Evolutionary conservation across 2,797 vertebrate species (phyloP), one percentile per base, ranked within the genome.

Genomic region (Columba guinea): DNA sequence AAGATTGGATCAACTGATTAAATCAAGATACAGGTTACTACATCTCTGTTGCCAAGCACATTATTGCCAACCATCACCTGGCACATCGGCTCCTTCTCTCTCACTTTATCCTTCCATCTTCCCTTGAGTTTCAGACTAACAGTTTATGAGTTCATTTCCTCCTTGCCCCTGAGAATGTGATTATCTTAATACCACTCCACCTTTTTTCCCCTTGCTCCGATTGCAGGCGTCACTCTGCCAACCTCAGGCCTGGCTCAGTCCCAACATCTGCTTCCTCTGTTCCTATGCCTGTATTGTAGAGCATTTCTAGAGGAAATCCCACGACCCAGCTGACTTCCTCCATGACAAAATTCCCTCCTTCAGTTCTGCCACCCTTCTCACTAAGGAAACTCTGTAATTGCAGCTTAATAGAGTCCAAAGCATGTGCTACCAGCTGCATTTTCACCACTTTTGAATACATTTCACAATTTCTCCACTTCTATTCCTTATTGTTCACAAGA

Each of bases 41-140:
- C 9, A 10, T 77, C 58, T 90, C 35, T 84, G 59, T 87, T 96
- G 67, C 48, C 32, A 55, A 59, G 39, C 26, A 3, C 52, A 5
- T 87, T 89, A 30, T 73, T 89, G 59, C 80, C 52, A 90, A 2
- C 63, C n/a, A 21, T 70, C 64, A 32, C 74, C 32, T 77, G 22
- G 34, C 23, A 48, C 77, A 73, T 39, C 4, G 5, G 13, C 48
- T 86, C n/a, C 53, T 91, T 68, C 55, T 83, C 21, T 80, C 76
- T 85, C 68, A 27, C 34, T 83, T 94, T 95, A 96, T 97, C 92
- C 80, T 53, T 90, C 44, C 67, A 70, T 95, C 94, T 94, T 80
- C 60, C 44, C 76, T 80, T 55, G 34, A 92, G 90, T 93, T 96
- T 94, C 92, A 94, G 76, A 75, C 62, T 83, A 74, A 55, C 53